These are phyloP conservation scores for Oreotrochilus melanogaster DNA, from an alignment of 2,113 vertebrate genomes.

Conservation along the genomic window DNA sequence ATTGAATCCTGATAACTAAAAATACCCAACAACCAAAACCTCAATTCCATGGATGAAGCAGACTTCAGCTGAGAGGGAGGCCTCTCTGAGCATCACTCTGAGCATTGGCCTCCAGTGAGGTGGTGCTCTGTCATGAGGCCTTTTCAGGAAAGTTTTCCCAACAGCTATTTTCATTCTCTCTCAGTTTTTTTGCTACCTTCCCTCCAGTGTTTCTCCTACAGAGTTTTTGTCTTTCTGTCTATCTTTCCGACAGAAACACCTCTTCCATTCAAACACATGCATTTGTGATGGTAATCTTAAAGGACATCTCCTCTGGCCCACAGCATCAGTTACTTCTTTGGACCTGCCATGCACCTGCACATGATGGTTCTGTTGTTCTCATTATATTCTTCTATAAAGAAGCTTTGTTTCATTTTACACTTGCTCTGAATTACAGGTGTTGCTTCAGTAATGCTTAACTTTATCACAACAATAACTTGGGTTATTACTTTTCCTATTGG, in stretches of 20 bases:
- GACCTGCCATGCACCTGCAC: neutral
- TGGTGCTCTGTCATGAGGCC: neutral
- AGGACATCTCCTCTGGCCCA: neutral
- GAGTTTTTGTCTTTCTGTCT: neutral
- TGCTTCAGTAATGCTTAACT: conserved; percentile 1
- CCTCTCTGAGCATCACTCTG: neutral
- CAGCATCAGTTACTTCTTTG: neutral
- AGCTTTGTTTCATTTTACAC: neutral
- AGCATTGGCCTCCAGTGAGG: neutral
- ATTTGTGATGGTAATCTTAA: neutral
- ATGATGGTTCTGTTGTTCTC: neutral
- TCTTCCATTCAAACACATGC: neutral
- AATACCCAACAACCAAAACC: neutral
- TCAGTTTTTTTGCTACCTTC: neutral
- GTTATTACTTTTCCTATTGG: neutral
- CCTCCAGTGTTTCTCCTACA: too few relatives aligned
- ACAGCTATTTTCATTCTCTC: rapidly evolving
- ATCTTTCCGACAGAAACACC: neutral
- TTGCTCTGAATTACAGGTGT: neutral
- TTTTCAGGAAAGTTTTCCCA: neutral
- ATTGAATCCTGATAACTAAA: neutral
- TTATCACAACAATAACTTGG: neutral
- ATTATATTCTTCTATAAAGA: neutral
- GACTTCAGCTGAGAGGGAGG: neutral
- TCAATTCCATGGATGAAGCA: neutral